These are phyloP conservation scores for Neofelis nebulosa DNA, from an alignment of 2,113 vertebrate species.

Conservation along the genomic window DNA sequence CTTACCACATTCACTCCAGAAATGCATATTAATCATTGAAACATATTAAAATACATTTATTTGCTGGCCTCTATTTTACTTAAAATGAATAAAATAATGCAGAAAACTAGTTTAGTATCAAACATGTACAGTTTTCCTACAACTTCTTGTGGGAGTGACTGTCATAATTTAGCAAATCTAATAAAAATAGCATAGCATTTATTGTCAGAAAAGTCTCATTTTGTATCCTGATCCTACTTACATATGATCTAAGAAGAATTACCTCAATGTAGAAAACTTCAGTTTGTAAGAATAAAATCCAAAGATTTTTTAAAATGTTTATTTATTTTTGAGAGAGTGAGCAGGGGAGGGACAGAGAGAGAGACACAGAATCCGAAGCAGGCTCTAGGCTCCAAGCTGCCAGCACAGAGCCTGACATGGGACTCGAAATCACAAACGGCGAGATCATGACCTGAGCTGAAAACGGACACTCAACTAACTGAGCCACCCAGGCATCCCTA, in stretches of 20 bases:
- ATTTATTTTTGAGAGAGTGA: too few species aligned
- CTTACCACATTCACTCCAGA: background rate
- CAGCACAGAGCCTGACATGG: too few species aligned
- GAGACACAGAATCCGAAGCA: too few species aligned
- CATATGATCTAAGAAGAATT: background rate
- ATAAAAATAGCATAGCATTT: background rate
- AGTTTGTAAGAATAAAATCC: background rate
- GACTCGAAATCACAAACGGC: too few species aligned
- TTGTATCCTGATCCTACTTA: background rate
- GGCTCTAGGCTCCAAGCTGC: too few species aligned
- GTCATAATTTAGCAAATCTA: background rate
- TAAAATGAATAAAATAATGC: background rate
- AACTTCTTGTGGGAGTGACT: background rate
- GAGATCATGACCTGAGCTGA: too few species aligned
- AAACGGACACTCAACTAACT: too few species aligned
- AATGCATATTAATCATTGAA: background rate
- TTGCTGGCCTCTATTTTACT: background rate
- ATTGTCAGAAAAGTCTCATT: conserved; percentile 11
- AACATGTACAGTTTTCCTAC: background rate
- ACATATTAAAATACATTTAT: background rate
- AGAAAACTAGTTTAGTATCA: background rate
- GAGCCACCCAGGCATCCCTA: background rate
- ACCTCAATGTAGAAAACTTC: background rate
- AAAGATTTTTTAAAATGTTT: background rate
- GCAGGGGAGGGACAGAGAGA: too few species aligned